Evolutionary conservation across 2,113 vertebrate genomes (phyloP), one percentile per base, ranked within the genome.

Genomic region (Typhlomys cinereus): DNA sequence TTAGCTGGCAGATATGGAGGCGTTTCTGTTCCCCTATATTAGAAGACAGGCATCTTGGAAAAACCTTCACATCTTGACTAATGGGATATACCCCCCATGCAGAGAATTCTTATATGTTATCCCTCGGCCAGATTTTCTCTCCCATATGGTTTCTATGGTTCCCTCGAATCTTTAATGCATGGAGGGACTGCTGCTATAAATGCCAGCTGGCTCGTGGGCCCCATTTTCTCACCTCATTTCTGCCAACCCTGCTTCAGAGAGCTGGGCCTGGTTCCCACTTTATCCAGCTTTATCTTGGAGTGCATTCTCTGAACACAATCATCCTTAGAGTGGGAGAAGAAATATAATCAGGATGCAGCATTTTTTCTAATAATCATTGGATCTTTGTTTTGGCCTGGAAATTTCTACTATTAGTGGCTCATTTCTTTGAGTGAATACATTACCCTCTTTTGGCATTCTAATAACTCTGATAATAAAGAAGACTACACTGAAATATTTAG

Each of bases 191-290:
- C 83, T 96, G 94, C 91, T 95, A 94, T 92, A 39, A 59, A 57
- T 48, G 91, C 92, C 95, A 96, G 96, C 94, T 97, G 96, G 96
- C 95, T 93, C 23, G 89, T 95, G 91, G 96, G 94, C 61, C 91
- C 83, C 86, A 89, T 93, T 96, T 97, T 94, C 95, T 96, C 96
- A 96, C 94, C 83, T 96, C 50, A 50, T 90, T 90, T 86, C 94
- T 97, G 96, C 96, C 96, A 96, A 78, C 66, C 21, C 86, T 87
- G 21, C 92, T 95, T 97, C 62, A 81, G 83, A 92, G 76, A 95
- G 83, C 70, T 96, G 80, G 94, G 89, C 91, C 81, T 69, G 21
- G 9, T 93, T 97, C 94, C 94, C 94, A 84, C 46, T 89, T 93
- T 85, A 92, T 90, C 59, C 31, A 95, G 79, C 59, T 74, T 95